These are phyloP conservation scores for Sebastes steindachneri DNA, from an alignment of 2,797 vertebrate species.

Conservation along the genomic window DNA sequence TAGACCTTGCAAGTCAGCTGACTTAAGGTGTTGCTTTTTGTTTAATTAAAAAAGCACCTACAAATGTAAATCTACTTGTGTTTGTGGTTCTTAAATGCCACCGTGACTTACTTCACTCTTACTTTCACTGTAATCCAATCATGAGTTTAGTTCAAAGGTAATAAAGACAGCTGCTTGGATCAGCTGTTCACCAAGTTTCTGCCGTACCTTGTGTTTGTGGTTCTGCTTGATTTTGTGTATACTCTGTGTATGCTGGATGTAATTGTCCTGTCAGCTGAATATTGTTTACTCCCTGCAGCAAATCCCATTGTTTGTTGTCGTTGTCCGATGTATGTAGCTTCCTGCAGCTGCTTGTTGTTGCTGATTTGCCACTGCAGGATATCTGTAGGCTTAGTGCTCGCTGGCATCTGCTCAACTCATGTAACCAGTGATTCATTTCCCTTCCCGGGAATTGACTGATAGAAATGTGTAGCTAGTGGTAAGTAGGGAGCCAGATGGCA, in stretches of 20 bases:
- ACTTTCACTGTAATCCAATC: not conserved
- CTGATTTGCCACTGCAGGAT: conserved; percentile 46
- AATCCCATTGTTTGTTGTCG: conserved; percentile 44
- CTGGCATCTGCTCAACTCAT: conserved; percentile 61
- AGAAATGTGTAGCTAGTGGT: conserved; percentile 43
- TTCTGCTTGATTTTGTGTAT: conserved; percentile 28
- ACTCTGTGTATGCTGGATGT: not conserved
- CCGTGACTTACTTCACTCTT: not conserved
- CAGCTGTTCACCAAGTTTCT: not conserved
- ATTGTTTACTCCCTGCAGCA: conserved; percentile 35
- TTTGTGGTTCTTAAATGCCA: not conserved
- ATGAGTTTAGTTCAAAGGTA: not conserved
- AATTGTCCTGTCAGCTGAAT: conserved; percentile 39
- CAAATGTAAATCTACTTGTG: not conserved
- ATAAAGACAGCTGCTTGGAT: conserved; percentile 17
- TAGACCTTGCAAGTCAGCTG: not conserved
- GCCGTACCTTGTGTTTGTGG: not conserved
- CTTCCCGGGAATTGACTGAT: conserved; percentile 36
- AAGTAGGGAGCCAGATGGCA: conserved; percentile 55
- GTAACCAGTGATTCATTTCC: conserved; percentile 45
- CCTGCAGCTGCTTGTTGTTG: conserved; percentile 38
- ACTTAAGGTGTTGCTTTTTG: not conserved
- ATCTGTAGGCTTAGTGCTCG: conserved; percentile 36
- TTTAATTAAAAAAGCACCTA: not conserved
- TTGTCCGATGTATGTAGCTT: conserved; percentile 38